These are phyloP conservation scores for Apotomis turbidana DNA, from an alignment of 2,888 invertebrate species.

Conservation along the genomic window DNA sequence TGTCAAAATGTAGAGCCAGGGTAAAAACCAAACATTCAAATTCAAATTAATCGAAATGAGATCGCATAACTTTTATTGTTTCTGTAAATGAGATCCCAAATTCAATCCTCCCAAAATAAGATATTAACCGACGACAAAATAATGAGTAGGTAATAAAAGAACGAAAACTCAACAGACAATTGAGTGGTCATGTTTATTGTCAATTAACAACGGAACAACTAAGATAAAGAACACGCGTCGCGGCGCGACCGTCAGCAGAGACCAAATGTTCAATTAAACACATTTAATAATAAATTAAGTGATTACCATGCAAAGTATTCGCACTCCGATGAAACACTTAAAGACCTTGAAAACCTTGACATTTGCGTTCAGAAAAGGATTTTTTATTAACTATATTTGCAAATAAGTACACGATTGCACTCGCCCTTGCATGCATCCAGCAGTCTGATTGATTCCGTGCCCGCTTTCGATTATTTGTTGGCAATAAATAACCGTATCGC, in stretches of 20 bases:
- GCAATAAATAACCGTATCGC: constrained; percentile 54
- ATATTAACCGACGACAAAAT: constrained; percentile 17
- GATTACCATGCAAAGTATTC: constrained; percentile 59
- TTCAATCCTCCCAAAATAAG: constrained; percentile 1
- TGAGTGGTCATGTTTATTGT: constrained; percentile 48
- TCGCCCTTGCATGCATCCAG: constrained; percentile 52
- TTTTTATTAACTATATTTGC: constrained; percentile 43
- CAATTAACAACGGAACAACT: constrained; percentile 50
- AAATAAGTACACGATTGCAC: constrained; percentile 39
- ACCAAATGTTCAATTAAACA: constrained; percentile 61
- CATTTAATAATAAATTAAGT: constrained; percentile 72
- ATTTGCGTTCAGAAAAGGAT: constrained; percentile 48
- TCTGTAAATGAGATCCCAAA: background rate
- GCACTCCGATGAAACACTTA: constrained; percentile 51
- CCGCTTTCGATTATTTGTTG: constrained; percentile 54
- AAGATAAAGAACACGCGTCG: constrained; percentile 56
- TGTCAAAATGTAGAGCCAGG: no score
- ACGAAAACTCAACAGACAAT: constrained; percentile 30
- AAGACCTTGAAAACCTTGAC: constrained; percentile 55
- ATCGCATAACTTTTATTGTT: background rate
- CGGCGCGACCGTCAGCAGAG: constrained; percentile 59
- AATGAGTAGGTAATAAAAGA: constrained; percentile 18
- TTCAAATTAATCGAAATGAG: no score
- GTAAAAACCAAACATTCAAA: no score
- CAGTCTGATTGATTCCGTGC: constrained; percentile 59